Percentiles rank a stretch among this genome's conserved stretches.
Evolutionary conservation across 2,888 invertebrate genomes (phyloP).

Genomic region (Pollenia amentaria): DNA sequence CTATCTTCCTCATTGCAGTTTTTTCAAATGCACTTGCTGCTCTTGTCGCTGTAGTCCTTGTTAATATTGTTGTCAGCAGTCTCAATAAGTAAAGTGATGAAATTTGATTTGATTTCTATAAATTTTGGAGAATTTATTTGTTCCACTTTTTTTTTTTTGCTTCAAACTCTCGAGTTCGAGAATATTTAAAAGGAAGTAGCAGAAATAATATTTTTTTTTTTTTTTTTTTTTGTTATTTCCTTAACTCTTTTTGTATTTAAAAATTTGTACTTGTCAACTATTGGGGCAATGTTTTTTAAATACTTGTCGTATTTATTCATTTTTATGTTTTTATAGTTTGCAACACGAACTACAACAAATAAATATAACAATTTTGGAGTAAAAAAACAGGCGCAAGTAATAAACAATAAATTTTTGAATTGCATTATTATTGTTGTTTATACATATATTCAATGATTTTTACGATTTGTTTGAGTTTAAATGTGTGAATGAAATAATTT

Average conservation of each 20-base stretch:
- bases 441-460: constrained; percentile 52
- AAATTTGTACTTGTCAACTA: constrained; percentile 40
- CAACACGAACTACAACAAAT: constrained; percentile 42
- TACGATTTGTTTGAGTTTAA: constrained; percentile 56
- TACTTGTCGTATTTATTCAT: not conserved
- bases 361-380: constrained; percentile 9
- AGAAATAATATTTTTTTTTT: not conserved
- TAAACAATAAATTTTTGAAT: constrained; percentile 56
- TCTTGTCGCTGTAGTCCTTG: not conserved
- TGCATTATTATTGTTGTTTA: constrained; percentile 45
- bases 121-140: constrained; percentile 16
- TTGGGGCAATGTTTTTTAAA: constrained; percentile 17
- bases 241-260: constrained; percentile 11
- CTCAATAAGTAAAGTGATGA: constrained; percentile 50
- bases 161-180: not conserved
- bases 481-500: not conserved
- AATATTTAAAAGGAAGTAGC: not conserved
- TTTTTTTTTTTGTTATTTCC: not conserved
- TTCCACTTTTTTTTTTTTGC: not conserved
- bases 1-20: not conserved
- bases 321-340: constrained; percentile 19
- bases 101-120: constrained; percentile 57
- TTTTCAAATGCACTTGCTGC: not conserved
- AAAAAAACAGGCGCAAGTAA: not conserved
- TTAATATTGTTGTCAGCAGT: constrained; percentile 32